Conservation (phyloP, 30 jellyfish, hydroid and myxozoan genomes). For the Aurelia coerulea region DNA sequence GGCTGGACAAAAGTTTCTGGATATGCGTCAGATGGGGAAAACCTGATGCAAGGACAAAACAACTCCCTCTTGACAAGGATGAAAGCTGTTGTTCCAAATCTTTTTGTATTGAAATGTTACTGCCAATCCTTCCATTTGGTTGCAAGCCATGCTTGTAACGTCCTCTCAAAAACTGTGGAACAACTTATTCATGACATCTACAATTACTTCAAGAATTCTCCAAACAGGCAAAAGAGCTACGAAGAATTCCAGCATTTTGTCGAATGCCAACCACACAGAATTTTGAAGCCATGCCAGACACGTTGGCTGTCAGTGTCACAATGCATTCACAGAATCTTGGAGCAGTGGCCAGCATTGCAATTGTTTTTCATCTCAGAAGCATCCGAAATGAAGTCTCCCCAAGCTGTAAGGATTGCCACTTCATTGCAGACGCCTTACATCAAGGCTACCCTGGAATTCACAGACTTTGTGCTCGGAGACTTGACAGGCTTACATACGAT, state of each 20-base stretch:
- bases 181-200: constrained; percentile 41
- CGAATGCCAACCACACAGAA: constrained; percentile 40
- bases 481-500: constrained; percentile 33
- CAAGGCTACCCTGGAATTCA: constrained; percentile 55
- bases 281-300: constrained; percentile 36
- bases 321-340: constrained; percentile 40
- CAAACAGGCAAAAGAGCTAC: constrained; percentile 16
- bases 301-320: constrained; percentile 12
- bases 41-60: constrained; percentile 39
- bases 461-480: constrained; percentile 40
- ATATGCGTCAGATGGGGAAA: constrained; percentile 61
- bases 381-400: constrained; percentile 40
- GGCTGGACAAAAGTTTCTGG: constrained; percentile 42
- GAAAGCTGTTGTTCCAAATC: constrained; percentile 26
- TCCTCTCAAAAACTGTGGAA: constrained; percentile 37
- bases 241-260: constrained; percentile 49
- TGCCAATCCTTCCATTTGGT: constrained; percentile 51
- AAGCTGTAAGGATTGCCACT: constrained; percentile 17
- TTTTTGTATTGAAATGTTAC: constrained; percentile 34
- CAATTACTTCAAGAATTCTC: constrained; percentile 39
- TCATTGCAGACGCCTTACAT: constrained; percentile 35
- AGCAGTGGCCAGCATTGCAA: constrained; percentile 59
- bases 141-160: constrained; percentile 52
- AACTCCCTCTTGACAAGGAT: constrained; percentile 45
- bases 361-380: constrained; percentile 40